Conservation (phyloP, 2,888 invertebrate species). For the Drosophila acutilabella region DNA sequence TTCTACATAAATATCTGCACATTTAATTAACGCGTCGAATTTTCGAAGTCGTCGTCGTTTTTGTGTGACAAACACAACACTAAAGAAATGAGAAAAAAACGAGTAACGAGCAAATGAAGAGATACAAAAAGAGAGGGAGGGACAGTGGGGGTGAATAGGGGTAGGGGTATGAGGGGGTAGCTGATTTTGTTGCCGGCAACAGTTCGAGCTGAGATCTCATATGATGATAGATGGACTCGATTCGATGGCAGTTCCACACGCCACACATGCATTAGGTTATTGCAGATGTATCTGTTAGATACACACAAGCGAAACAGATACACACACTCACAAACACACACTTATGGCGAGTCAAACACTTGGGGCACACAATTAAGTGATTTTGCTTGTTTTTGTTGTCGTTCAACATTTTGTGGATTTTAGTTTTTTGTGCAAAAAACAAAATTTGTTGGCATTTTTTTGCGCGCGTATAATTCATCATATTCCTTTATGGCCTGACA, state of each 20-base stretch:
- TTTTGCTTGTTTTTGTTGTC: slow-evolving; percentile 71
- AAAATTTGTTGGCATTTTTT: slow-evolving; percentile 5
- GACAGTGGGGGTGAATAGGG: too few relatives aligned
- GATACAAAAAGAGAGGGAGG: not conserved
- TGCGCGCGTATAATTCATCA: slow-evolving; percentile 69
- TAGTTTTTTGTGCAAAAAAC: slow-evolving; percentile 67
- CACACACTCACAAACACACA: slow-evolving; percentile 20
- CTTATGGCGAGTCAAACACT: slow-evolving; percentile 40
- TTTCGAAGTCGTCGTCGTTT: slow-evolving; percentile 36
- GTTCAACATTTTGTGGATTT: slow-evolving; percentile 68
- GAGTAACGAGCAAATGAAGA: slow-evolving; percentile 5
- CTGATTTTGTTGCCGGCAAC: slow-evolving; percentile 39
- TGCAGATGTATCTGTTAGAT: slow-evolving; percentile 63
- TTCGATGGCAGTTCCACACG: slow-evolving; percentile 56
- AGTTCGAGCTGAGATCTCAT: slow-evolving; percentile 47
- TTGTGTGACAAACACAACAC: slow-evolving; percentile 56
- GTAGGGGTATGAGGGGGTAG: not conserved
- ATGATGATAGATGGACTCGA: slow-evolving; percentile 55
- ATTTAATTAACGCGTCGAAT: slow-evolving; percentile 69
- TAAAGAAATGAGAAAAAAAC: slow-evolving; percentile 18
- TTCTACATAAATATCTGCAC: slow-evolving; percentile 65
- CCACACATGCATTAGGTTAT: slow-evolving; percentile 67
- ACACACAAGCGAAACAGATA: slow-evolving; percentile 39
- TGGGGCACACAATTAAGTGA: slow-evolving; percentile 72
- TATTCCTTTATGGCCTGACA: slow-evolving; percentile 73